phyloP scores from a whole-genome alignment of 2,888 invertebrate genomes.

The Phania funesta region DNA sequence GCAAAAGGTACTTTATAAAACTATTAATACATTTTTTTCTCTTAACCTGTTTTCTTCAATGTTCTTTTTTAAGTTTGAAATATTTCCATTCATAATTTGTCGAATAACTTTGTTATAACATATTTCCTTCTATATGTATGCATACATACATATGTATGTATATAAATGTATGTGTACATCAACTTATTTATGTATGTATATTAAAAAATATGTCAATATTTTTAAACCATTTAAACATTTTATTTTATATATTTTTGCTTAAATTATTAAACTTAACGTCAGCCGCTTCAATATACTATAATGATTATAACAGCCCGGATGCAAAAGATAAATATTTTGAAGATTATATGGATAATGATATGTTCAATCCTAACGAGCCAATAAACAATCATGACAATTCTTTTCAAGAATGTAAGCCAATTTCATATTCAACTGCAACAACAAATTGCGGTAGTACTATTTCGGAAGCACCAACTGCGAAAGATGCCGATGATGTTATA shows the following conservation, averaged over 20 bases:
- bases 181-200: not conserved
- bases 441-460: not conserved
- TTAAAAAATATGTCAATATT: constrained; percentile 11
- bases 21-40: too few relatives aligned
- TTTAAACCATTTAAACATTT: not conserved
- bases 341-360: constrained; percentile 16
- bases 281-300: not conserved
- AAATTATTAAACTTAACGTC: not conserved
- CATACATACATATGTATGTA: too few relatives aligned
- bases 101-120: too few relatives aligned
- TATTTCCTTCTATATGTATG: too few relatives aligned
- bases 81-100: too few relatives aligned
- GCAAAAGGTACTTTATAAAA: too few relatives aligned
- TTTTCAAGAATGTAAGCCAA: not conserved
- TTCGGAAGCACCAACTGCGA: not conserved
- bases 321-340: not conserved
- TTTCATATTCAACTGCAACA: not conserved
- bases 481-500: constrained; percentile 60
- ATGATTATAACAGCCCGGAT: constrained; percentile 16
- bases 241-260: constrained; percentile 45
- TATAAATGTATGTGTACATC: too few relatives aligned
- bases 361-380: not conserved
- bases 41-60: too few relatives aligned
- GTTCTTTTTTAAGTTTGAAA: too few relatives aligned
- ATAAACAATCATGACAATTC: not conserved